Conservation (phyloP, 1,140 invertebrate species). For the Neodiprion virginianus region DNA sequence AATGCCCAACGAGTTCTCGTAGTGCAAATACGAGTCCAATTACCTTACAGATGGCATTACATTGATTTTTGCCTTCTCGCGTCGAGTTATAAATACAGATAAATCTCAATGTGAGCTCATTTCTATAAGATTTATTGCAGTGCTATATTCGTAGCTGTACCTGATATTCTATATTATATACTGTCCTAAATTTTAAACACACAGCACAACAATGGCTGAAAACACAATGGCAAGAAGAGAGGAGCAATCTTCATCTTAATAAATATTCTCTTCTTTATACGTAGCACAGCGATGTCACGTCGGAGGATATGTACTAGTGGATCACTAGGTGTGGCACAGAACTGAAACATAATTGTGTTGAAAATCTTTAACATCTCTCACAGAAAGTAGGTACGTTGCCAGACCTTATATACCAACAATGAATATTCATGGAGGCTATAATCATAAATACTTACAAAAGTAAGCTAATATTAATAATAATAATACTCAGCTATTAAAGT, state of each 20-base stretch:
- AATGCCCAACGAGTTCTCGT: neutral
- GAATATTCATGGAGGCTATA: too few species aligned
- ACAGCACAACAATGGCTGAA: conserved; percentile 4
- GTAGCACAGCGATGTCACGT: neutral
- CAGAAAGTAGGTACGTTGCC: too few species aligned
- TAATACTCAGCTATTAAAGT: conserved; percentile 83
- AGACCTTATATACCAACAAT: too few species aligned
- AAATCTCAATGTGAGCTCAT: too few species aligned
- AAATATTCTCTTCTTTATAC: neutral
- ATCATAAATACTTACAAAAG: too few species aligned
- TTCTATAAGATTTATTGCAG: neutral
- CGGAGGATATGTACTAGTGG: neutral
- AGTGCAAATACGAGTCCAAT: too few species aligned
- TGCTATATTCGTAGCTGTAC: conserved; percentile 2
- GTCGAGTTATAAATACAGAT: too few species aligned
- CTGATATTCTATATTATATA: too few species aligned
- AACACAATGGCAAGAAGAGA: conserved; percentile 4
- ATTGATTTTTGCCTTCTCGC: too few species aligned
- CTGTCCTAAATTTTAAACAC: neutral
- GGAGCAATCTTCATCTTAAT: neutral
- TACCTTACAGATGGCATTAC: too few species aligned
- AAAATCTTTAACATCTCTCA: neutral
- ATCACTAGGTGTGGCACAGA: neutral
- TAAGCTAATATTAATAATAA: too few species aligned
- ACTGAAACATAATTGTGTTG: neutral